These are phyloP conservation scores for Melipona bicolor DNA, from an alignment of 2,888 invertebrate genomes.

Conservation along the genomic window DNA sequence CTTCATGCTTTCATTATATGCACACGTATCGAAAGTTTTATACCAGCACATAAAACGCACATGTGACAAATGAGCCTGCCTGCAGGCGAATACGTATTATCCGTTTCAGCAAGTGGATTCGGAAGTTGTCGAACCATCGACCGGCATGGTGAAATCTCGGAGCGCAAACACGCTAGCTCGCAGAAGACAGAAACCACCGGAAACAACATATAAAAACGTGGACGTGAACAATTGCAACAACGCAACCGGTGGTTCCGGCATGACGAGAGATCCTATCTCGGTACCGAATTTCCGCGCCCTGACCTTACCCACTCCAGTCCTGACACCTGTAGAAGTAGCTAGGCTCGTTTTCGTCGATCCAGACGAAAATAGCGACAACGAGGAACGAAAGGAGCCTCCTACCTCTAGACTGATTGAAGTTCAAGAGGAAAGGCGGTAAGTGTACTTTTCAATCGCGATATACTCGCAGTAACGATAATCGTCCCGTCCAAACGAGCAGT, in stretches of 20 bases:
- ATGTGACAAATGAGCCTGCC: slow-evolving; percentile 72
- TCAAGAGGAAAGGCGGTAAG: slow-evolving; percentile 79
- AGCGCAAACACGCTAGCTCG: slow-evolving; percentile 84
- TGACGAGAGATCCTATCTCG: slow-evolving; percentile 89
- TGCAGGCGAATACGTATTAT: slow-evolving; percentile 83
- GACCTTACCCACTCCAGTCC: slow-evolving; percentile 87
- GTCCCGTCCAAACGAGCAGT: too few relatives aligned
- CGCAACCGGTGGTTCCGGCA: slow-evolving; percentile 67
- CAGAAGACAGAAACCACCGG: slow-evolving; percentile 78
- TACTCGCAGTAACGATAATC: not conserved
- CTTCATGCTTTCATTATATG: not conserved
- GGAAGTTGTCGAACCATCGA: slow-evolving; percentile 80
- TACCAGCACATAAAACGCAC: slow-evolving; percentile 17
- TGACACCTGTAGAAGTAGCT: slow-evolving; percentile 89
- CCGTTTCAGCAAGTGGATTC: slow-evolving; percentile 83
- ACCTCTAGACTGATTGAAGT: slow-evolving; percentile 81
- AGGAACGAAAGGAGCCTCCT: slow-evolving; percentile 80
- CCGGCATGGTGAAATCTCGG: slow-evolving; percentile 84
- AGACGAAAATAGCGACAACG: slow-evolving; percentile 86
- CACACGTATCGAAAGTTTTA: slow-evolving; percentile 1
- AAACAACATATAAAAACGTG: slow-evolving; percentile 70
- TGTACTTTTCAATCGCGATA: not conserved
- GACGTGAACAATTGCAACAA: slow-evolving; percentile 82
- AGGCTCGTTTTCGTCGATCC: slow-evolving; percentile 89
- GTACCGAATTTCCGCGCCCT: slow-evolving; percentile 90